Evolutionary conservation across 2,888 invertebrate genomes (phyloP), one percentile per base, ranked within the genome.

Genomic region (Lordiphosa fenestrarum): DNA sequence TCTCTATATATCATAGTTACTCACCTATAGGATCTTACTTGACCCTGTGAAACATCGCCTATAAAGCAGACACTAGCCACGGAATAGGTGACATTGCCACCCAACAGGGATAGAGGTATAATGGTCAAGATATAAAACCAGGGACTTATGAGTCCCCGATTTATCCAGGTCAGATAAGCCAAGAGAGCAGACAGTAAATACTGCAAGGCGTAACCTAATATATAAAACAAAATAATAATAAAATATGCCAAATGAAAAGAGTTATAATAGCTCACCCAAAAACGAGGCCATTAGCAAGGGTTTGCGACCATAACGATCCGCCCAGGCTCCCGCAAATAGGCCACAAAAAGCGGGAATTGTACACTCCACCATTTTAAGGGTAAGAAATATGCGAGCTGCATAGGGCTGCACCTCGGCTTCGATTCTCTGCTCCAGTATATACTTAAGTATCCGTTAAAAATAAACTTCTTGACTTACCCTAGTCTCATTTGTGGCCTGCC

Each of bases 271-370:
- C 69, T 90, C 86, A 92, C 94, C 93, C 65, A 91, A 86, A 64
- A 92, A 89, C 9, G 93, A 91, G 76, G 92, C 89, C 9, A 94
- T 85, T 38, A 95, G 83, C 41, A 95, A 87, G 2, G 94, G 94
- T 83, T 93, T 94, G 48, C 95, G 91, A 10, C 95, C 95, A 89
- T 93, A 91, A 51, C 91, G 92, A 86, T 95, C 95, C 23, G 94
- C 94, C 94, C 95, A 95, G 0, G 94, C 93, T 6, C 95, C 95
- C 57, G 95, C 85, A 85, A 94, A 94, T 40, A 94, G 88, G 5
- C 94, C 93, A 39, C 93, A 86, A 25, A 94, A 71, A 0, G 94
- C 93, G 0, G 94, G 94, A 38, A 93, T 89, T 42, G 94, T 84
- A 15, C 92, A 91, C 69, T 86, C 93, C 12, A 94, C 88, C 0